Conservation (phyloP, 2,888 invertebrate genomes). For the Lasioglossum malachurum region DNA sequence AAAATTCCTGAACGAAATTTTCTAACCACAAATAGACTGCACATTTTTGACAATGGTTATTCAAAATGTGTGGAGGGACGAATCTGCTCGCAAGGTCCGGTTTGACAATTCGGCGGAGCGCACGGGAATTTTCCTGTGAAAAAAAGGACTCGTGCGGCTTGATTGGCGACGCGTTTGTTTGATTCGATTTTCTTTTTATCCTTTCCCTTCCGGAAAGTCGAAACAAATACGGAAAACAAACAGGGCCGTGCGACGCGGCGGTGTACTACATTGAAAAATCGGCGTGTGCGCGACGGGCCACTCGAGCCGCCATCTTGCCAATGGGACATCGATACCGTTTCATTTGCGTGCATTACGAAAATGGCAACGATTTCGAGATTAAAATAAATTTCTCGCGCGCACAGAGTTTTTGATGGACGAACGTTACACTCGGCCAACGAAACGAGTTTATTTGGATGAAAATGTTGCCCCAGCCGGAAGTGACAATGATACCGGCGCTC, state of each 20-base stretch:
- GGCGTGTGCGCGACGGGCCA: not conserved
- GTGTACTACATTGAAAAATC: not conserved
- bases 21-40: too few relatives aligned
- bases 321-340: not conserved
- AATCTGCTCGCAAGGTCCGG: not conserved
- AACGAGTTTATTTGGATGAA: conserved; percentile 19
- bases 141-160: conserved; percentile 4
- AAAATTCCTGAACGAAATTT: too few relatives aligned
- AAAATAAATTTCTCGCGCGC: not conserved
- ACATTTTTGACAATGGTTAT: not conserved
- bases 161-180: conserved; percentile 4
- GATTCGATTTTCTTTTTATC: not conserved
- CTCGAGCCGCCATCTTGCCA: not conserved
- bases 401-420: conserved; percentile 5
- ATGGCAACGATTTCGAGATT: not conserved
- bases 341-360: not conserved
- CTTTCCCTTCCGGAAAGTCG: not conserved
- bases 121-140: not conserved
- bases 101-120: not conserved
- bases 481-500: conserved; percentile 22
- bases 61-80: not conserved
- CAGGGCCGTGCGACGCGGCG: not conserved
- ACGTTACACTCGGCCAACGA: not conserved
- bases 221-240: conserved; percentile 2
- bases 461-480: conserved; percentile 21